phyloP scores from a whole-genome alignment of 2,888 invertebrate species.

The Limnephilus auricula region DNA sequence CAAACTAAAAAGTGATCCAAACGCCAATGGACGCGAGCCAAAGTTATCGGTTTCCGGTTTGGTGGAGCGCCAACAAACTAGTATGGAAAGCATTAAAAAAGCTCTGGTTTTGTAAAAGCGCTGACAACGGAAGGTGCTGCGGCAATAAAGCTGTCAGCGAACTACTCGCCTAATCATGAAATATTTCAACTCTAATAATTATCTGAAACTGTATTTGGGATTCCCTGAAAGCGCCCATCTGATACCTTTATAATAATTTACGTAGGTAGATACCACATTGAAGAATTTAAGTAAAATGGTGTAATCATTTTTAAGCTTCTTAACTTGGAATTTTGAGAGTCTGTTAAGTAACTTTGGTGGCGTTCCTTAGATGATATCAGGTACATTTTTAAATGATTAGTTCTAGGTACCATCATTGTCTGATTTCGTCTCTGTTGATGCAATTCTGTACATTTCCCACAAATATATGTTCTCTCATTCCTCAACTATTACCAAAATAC shows the following conservation, averaged over 20 bases:
- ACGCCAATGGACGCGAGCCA: conserved; percentile 39
- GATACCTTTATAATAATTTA: too few species aligned
- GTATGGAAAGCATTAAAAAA: conserved; percentile 58
- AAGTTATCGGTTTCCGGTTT: conserved; percentile 60
- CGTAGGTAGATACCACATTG: too few species aligned
- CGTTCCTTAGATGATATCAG: neutral
- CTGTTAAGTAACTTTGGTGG: neutral
- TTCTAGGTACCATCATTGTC: too few species aligned
- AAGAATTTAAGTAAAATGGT: neutral
- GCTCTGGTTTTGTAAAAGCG: conserved; percentile 33
- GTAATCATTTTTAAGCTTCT: neutral
- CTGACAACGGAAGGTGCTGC: conserved; percentile 33
- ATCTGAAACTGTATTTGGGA: neutral
- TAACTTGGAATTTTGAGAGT: neutral
- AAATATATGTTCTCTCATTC: too few species aligned
- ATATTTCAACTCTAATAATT: neutral
- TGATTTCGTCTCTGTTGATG: too few species aligned
- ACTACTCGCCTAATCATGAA: conserved; percentile 20
- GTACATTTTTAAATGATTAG: too few species aligned
- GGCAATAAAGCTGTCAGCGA: conserved; percentile 61
- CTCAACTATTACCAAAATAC: too few species aligned
- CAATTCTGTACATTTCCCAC: too few species aligned
- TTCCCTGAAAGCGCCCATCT: neutral
- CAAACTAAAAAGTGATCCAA: neutral
- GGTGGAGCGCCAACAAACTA: conserved; percentile 59